Percentiles rank a stretch among this genome's conserved stretches.
phyloP scores from a whole-genome alignment of 2,888 invertebrate species.

The Ornithoptera priamus region DNA sequence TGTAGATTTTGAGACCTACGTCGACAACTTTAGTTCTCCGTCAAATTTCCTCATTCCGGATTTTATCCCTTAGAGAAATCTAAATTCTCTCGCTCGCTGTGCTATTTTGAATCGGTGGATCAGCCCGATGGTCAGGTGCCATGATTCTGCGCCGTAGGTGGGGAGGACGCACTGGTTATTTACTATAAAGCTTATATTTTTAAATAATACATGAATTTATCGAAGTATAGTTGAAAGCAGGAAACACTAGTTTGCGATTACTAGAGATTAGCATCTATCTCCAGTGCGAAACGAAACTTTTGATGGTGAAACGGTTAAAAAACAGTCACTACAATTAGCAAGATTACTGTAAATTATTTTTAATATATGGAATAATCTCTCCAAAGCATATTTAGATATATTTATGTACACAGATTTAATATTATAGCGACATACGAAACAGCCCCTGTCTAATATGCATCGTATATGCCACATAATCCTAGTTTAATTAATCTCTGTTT shows the following conservation, averaged over 20 bases:
- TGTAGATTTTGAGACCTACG: no score
- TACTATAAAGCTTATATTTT: no score
- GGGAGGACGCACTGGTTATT: no score
- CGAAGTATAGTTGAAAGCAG: neutral
- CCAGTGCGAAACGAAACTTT: neutral
- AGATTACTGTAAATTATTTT: neutral
- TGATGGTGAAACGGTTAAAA: neutral
- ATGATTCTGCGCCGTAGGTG: no score
- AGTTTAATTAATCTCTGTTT: conserved; percentile 5
- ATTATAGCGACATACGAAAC: neutral
- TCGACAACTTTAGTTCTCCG: no score
- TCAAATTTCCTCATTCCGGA: no score
- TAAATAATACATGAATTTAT: neutral
- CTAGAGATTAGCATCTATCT: neutral
- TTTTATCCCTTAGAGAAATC: no score
- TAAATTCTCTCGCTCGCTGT: no score
- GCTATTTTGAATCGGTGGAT: no score
- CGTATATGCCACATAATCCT: neutral
- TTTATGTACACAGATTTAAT: neutral
- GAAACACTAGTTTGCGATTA: neutral
- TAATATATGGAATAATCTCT: neutral
- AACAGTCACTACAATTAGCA: neutral
- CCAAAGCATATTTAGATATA: neutral
- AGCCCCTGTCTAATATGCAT: neutral
- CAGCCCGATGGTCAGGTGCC: no score